Conservation (phyloP, 1,140 invertebrate genomes). For the Drosophila bifasciata region DNA sequence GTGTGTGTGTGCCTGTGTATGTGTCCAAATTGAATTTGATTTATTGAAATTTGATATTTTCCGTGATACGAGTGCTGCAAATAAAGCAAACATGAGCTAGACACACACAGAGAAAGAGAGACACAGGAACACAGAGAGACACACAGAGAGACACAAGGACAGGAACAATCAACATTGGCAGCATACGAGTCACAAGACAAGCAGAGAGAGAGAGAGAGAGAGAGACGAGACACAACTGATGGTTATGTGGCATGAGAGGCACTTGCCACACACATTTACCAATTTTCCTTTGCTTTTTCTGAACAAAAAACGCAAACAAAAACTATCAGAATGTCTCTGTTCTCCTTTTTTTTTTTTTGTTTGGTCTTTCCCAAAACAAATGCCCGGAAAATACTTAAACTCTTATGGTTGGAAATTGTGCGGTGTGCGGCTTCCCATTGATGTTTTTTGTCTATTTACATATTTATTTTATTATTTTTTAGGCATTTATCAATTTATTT, state of each 20-base stretch:
- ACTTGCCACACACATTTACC: constrained; percentile 63
- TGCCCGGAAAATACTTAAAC: constrained; percentile 40
- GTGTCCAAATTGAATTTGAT: constrained; percentile 82
- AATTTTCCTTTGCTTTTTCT: constrained; percentile 48
- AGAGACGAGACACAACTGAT: constrained; percentile 25
- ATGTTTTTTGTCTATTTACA: too few species aligned
- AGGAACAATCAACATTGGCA: constrained; percentile 70
- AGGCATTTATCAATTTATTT: too few species aligned
- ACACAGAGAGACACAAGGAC: constrained; percentile 22
- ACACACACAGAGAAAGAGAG: constrained; percentile 18
- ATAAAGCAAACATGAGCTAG: constrained; percentile 73
- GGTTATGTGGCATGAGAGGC: constrained; percentile 56
- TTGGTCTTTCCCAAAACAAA: constrained; percentile 49
- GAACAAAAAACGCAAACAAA: constrained; percentile 1
- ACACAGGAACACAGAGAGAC: constrained; percentile 17
- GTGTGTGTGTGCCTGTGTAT: constrained; percentile 54
- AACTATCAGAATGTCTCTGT: constrained; percentile 6
- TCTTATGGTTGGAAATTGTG: constrained; percentile 34
- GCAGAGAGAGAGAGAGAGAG: too few species aligned
- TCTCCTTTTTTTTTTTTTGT: constrained; percentile 12
- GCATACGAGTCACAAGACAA: constrained; percentile 6
- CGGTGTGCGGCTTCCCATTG: neutral
- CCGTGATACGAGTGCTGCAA: constrained; percentile 79
- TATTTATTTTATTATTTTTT: too few species aligned
- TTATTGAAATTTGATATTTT: constrained; percentile 84